Evolutionary conservation across 35 echinoderm and acorn worm genomes (phyloP).

Genomic region (Lytechinus variegatus): DNA sequence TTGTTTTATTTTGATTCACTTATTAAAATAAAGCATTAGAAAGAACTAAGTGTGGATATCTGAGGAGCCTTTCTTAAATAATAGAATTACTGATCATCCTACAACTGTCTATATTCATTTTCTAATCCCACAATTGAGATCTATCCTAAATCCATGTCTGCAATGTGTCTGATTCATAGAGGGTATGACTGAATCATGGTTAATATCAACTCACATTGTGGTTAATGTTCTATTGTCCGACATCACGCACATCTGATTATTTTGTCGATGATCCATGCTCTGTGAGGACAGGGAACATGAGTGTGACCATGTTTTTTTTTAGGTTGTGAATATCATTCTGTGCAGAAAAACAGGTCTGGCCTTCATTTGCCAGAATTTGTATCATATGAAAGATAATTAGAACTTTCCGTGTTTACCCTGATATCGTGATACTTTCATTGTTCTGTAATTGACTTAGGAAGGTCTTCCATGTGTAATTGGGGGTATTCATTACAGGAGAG

Average conservation of each 20-base stretch:
- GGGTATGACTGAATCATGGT: neutral
- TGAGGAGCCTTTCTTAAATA: neutral
- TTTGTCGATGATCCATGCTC: neutral
- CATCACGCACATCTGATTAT: conserved; percentile 12
- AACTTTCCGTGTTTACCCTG: neutral
- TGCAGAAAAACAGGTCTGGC: neutral
- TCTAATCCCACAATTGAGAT: neutral
- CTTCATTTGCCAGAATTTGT: neutral
- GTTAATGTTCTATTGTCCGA: neutral
- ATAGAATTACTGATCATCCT: neutral
- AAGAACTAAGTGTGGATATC: neutral
- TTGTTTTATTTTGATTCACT: neutral
- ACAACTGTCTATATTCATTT: neutral
- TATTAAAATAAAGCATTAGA: neutral
- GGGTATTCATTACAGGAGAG: neutral
- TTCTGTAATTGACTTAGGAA: neutral
- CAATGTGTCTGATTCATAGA: neutral
- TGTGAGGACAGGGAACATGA: neutral
- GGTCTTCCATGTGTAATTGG: neutral
- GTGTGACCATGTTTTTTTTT: neutral
- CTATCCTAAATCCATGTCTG: conserved; percentile 7
- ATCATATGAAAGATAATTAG: neutral
- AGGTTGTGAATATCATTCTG: neutral
- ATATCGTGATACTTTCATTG: neutral
- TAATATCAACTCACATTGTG: neutral